Evolutionary conservation across 37 sponge, comb jelly and placozoan species (phyloP).

Genomic region (Aplysina aerophoba): DNA sequence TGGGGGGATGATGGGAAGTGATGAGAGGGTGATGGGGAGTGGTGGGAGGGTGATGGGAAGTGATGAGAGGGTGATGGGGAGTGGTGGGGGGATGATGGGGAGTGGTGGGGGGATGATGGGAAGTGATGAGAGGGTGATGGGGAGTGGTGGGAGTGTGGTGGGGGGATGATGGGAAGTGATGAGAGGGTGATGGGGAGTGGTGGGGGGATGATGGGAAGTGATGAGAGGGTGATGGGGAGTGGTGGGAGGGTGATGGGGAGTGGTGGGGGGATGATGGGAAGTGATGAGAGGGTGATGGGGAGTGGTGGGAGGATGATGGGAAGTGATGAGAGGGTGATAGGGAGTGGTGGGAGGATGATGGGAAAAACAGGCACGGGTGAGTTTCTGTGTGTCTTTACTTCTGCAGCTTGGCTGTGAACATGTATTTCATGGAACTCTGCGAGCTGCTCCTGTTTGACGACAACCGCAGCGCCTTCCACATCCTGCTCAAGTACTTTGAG

Average conservation of each 20-base stretch:
- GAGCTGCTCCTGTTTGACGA: slow-evolving; percentile 92
- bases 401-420: slow-evolving; percentile 73
- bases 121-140: background rate
- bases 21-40: background rate
- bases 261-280: too few species aligned
- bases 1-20: background rate
- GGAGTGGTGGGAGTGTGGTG: background rate
- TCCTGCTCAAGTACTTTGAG: slow-evolving; percentile 85
- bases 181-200: background rate
- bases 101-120: too few species aligned
- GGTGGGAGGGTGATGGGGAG: background rate
- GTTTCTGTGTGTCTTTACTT: background rate
- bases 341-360: background rate
- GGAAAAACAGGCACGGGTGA: background rate
- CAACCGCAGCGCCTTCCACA: slow-evolving; percentile 85
- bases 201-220: background rate
- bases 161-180: too few species aligned
- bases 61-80: background rate
- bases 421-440: slow-evolving; percentile 87
- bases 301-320: background rate
- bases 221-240: background rate
- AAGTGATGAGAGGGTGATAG: background rate
- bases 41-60: background rate
- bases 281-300: background rate
- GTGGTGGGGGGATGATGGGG: background rate